phyloP scores from a whole-genome alignment of 1,140 invertebrate genomes.

The Sesamia nonagrioides region DNA sequence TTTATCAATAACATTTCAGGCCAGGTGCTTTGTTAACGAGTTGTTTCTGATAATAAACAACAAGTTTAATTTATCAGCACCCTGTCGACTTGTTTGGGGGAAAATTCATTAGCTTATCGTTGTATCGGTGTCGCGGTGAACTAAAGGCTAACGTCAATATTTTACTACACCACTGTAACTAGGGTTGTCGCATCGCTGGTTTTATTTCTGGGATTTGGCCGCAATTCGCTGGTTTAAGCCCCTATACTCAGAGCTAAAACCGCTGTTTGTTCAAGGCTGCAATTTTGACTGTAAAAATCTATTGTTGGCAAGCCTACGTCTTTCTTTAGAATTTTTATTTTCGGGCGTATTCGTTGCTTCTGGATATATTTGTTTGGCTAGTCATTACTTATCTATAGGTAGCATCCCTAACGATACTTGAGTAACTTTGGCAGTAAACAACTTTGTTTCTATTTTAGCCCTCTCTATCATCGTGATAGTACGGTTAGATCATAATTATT shows the following conservation, averaged over 20 bases:
- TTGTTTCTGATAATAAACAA: constrained; percentile 37
- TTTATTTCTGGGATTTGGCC: constrained; percentile 8
- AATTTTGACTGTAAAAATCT: constrained; percentile 37
- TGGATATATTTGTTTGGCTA: not conserved
- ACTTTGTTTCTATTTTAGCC: constrained; percentile 20
- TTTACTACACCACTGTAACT: constrained; percentile 57
- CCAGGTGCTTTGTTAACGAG: constrained; percentile 18
- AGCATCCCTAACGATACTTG: constrained; percentile 17
- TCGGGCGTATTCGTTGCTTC: not conserved
- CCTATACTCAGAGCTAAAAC: constrained; percentile 15
- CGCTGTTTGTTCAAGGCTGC: constrained; percentile 33
- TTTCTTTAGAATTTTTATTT: constrained; percentile 27
- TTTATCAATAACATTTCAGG: constrained; percentile 31
- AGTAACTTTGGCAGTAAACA: constrained; percentile 19
- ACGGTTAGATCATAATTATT: constrained; percentile 27
- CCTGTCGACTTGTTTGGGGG: constrained; percentile 59
- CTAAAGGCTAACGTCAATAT: constrained; percentile 66
- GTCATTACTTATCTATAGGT: not conserved
- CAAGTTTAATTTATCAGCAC: constrained; percentile 50
- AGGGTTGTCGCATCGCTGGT: constrained; percentile 16
- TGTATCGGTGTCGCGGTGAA: constrained; percentile 56
- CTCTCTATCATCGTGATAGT: constrained; percentile 27
- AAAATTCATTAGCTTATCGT: constrained; percentile 70
- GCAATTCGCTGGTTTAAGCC: constrained; percentile 23
- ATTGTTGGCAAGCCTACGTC: constrained; percentile 1